Percentiles rank a stretch among this genome's conserved stretches.
Conservation (phyloP, 2,113 vertebrate genomes). For the Xerus inauris region DNA sequence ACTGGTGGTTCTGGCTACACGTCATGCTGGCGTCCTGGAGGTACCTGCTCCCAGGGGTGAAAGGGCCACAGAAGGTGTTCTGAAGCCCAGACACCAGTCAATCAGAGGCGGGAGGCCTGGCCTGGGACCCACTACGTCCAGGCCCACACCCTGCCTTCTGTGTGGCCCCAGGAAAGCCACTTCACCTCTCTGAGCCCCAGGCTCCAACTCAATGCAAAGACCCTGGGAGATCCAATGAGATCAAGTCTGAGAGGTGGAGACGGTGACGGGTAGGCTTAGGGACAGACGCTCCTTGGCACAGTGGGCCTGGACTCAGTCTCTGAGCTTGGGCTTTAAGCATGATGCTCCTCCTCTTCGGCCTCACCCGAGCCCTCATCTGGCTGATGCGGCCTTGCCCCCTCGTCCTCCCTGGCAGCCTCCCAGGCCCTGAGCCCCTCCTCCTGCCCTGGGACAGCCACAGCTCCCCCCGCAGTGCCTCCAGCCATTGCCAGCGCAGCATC, state of each 20-base stretch:
- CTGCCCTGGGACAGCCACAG: not conserved
- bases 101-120: not conserved
- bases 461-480: rapidly evolving
- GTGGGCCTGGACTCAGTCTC: rapidly evolving
- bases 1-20: rapidly evolving
- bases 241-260: rapidly evolving
- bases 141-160: not conserved
- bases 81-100: not conserved
- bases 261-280: rapidly evolving
- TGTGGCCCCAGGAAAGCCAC: not conserved
- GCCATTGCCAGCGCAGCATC: rapidly evolving
- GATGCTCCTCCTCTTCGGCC: rapidly evolving
- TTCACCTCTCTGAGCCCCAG: not conserved
- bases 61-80: no score
- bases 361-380: not conserved
- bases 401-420: rapidly evolving
- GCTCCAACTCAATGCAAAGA: not conserved
- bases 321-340: rapidly evolving
- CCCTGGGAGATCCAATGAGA: rapidly evolving
- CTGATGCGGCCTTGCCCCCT: rapidly evolving
- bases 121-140: rapidly evolving
- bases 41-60: no score
- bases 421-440: not conserved
- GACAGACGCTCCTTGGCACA: not conserved
- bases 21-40: rapidly evolving